Base-by-base conservation (phyloP, 2,113 vertebrate genomes). In the Platichthys flesus region DNA sequence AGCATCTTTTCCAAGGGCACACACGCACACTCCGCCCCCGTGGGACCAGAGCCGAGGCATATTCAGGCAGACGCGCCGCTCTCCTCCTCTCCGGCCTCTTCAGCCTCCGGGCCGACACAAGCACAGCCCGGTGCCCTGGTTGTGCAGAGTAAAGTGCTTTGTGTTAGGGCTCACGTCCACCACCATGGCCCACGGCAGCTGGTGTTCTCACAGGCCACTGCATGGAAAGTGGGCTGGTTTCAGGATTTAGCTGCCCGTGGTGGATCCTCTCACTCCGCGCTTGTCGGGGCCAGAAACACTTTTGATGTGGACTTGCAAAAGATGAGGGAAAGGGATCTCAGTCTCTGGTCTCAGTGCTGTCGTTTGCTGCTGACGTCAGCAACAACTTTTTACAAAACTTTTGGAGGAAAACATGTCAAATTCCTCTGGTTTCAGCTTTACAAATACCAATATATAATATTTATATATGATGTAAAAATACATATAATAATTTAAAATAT, bases 201-300 rank as follows among this genome's bases (percentile, higher is more conserved):
- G 93, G 89, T 86, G 73, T 91, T 93, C 94, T 91, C 92, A 93
- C 92, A 94, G 89, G 90, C 92, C 90, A 92, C 90, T 94, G 93
- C 92, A 91, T 94, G 85, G 92, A 93, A 90, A 94, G 93, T 91
- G 90, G 86, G 64, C 84, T 88, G 87, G 89, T 92, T 90, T 93
- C 79, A 86, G 85, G 79, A 90, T 92, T 90, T 90, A 95, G 93
- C 89, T 93, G 89, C 76, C 90, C 86, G 49, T 88, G 71, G 91
- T 92, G 88, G 87, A 83, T 91, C 91, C 85, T 18, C 47, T 18
- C 76, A 77, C 82, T 84, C 35, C 16, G 59, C 86, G 80, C 79
- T 85, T 83, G 86, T 78, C 61, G 77, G 57, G 80, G 84, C 82
- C 86, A 81, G 75, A 92, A 86, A 82, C 58, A 74, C 76, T 92